phyloP scores from a whole-genome alignment of 1,140 invertebrate genomes.

The Drosophila simulans region DNA sequence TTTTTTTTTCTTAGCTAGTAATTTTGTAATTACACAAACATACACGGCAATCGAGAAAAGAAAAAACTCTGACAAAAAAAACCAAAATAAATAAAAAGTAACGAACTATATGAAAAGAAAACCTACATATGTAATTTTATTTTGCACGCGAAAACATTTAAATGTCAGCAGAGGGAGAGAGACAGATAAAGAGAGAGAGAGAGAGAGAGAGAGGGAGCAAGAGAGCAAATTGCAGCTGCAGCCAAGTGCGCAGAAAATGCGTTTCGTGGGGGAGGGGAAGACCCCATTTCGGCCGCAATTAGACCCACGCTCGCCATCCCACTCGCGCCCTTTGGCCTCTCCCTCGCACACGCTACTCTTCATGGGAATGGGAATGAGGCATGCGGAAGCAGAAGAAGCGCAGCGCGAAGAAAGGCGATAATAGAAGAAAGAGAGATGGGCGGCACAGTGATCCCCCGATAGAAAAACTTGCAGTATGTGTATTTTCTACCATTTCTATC shows the following conservation, averaged over 20 bases:
- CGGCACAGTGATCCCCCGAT: not conserved
- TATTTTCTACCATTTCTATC: too few relatives aligned
- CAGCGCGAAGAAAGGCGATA: slow-evolving; percentile 2
- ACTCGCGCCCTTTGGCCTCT: not conserved
- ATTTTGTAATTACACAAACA: slow-evolving; percentile 44
- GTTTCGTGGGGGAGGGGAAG: slow-evolving; percentile 31
- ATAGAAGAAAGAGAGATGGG: slow-evolving; percentile 3
- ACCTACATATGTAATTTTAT: slow-evolving; percentile 31
- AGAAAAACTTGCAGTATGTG: not conserved
- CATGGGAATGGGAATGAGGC: slow-evolving; percentile 1
- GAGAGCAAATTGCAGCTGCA: slow-evolving; percentile 33
- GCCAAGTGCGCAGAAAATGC: slow-evolving; percentile 78
- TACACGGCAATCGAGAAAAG: slow-evolving; percentile 25
- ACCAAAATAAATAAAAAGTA: slow-evolving; percentile 26
- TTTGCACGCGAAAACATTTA: slow-evolving; percentile 36
- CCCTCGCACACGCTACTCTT: slow-evolving; percentile 11
- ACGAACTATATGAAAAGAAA: slow-evolving; percentile 22
- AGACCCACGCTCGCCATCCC: slow-evolving; percentile 24
- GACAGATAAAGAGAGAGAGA: slow-evolving; percentile 3
- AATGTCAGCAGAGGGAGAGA: slow-evolving; percentile 15
- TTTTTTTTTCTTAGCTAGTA: slow-evolving; percentile 36
- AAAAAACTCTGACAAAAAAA: slow-evolving; percentile 3
- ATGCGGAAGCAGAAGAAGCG: slow-evolving; percentile 37
- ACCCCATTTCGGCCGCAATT: slow-evolving; percentile 28
- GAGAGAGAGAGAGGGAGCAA: not conserved